Evolutionary conservation across 1,140 invertebrate species (phyloP).

Genomic region (Heliconius melpomene): DNA sequence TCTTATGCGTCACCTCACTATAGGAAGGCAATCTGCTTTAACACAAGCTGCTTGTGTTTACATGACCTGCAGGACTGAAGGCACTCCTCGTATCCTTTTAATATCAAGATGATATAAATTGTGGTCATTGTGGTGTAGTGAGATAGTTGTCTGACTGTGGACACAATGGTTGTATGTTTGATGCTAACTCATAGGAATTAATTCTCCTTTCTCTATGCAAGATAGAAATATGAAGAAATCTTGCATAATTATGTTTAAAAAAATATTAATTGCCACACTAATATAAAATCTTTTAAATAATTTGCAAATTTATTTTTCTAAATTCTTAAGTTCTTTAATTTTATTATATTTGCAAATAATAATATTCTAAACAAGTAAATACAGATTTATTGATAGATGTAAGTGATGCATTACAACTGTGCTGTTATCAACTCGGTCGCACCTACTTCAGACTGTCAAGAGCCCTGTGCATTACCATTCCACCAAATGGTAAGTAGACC

Average conservation of each 20-base stretch:
- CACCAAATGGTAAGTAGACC: conserved; percentile 89
- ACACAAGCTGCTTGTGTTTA: conserved; percentile 99
- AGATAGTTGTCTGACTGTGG: background rate
- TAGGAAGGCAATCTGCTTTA: conserved; percentile 94
- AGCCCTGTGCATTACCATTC: conserved; percentile 95
- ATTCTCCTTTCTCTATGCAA: too few species aligned
- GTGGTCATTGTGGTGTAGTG: background rate
- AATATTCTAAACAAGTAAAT: conserved; percentile 31
- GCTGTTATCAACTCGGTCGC: conserved; percentile 96
- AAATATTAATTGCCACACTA: too few species aligned
- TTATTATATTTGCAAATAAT: background rate
- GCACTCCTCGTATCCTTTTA: conserved; percentile 94
- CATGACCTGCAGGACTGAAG: conserved; percentile 96
- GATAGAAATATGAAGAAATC: too few species aligned
- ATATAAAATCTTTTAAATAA: too few species aligned
- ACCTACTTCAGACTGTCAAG: conserved; percentile 95
- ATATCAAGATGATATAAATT: too few species aligned
- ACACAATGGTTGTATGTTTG: background rate
- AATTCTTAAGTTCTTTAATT: background rate
- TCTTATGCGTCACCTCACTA: conserved; percentile 91
- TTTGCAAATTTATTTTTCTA: background rate
- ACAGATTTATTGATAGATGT: conserved; percentile 97
- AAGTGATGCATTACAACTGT: conserved; percentile 97
- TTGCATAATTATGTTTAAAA: too few species aligned
- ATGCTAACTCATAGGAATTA: too few species aligned